Evolutionary conservation across 2,113 vertebrate genomes (phyloP), one percentile per base, ranked within the genome.

Genomic region (Malurus cyaneus): DNA sequence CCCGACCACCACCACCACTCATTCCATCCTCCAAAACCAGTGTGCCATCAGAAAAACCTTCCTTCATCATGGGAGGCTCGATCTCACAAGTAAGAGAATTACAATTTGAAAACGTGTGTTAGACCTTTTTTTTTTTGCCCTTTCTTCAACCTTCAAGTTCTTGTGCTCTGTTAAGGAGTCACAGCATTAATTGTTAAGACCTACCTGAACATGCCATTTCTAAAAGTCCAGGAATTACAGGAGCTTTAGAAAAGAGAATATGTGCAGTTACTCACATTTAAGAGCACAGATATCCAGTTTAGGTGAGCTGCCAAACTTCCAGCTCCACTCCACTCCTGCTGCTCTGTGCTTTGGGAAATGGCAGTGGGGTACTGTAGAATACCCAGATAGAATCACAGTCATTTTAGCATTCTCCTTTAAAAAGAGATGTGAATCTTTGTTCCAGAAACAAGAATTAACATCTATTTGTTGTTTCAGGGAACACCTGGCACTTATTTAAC

Each of bases 1-100:
- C 98, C 80, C 98, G 99, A 92, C 99, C 99, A 54, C 99, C 99
- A 9, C 99, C 99, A 60, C 99, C 99, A 7, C 99, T 99, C 97
- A 99, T 99, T 97, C 99, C 99, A n/a, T 99, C 99, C 46, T 98
- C 99, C 95, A 99, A 99, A 97, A 99, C 98, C n/a, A 97, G 97
- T 19, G 95, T 96, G 77, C 96, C 98, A 80, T 98, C 99, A 23
- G 99, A 99, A 97, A 99, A 99, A 93, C 99, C 99, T 25, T 99
- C 99, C 41, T 99, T 99, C 97, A 99, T 99, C 95, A 99, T 99
- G 95, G 99, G 99, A 86, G 99, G 99, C 92, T 99, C 99, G 44
- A 99, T 99, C 94, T 99, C 99, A 89, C 99, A 99, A 98, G 99
- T 99, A 97, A 97, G 97, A 88, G 32, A 65, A 29, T 25, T 60